These are phyloP conservation scores for Pristionchus fissidentatus DNA, from an alignment of 2,888 invertebrate species.

Conservation along the genomic window DNA sequence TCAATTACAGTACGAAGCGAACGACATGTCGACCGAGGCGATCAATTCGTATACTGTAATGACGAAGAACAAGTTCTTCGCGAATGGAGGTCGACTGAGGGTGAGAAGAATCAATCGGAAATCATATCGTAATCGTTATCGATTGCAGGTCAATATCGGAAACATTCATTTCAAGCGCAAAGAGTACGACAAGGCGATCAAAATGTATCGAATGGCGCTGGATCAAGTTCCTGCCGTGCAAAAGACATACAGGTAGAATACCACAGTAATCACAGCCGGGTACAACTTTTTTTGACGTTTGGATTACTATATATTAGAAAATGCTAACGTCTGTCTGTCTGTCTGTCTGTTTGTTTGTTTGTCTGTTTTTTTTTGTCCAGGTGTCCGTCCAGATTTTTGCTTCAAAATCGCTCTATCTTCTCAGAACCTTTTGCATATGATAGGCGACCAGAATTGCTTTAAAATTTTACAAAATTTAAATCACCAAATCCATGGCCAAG, in stretches of 20 bases:
- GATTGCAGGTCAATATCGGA: slow-evolving; percentile 88
- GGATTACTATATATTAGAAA: no score
- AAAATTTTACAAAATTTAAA: no score
- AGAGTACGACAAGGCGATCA: slow-evolving; percentile 92
- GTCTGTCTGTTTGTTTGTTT: no score
- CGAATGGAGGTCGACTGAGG: slow-evolving; percentile 83
- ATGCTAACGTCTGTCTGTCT: no score
- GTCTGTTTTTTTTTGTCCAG: no score
- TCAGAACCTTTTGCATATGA: no score
- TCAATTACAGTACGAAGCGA: slow-evolving; percentile 86
- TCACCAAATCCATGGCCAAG: no score
- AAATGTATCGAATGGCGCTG: slow-evolving; percentile 97
- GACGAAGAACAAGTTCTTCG: slow-evolving; percentile 90
- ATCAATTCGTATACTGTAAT: slow-evolving; percentile 94
- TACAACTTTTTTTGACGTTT: no score
- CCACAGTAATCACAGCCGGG: no score
- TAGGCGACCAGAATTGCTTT: no score
- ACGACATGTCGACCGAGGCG: slow-evolving; percentile 95
- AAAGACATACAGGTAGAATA: slow-evolving; percentile 86
- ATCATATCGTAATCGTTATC: background rate
- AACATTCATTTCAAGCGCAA: slow-evolving; percentile 95
- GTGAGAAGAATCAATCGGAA: slow-evolving; percentile 26
- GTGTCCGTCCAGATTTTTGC: no score
- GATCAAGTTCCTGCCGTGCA: slow-evolving; percentile 93
- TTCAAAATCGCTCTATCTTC: no score